Evolutionary conservation across 2,113 vertebrate species (phyloP).

Genomic region (Leptosomus discolor): DNA sequence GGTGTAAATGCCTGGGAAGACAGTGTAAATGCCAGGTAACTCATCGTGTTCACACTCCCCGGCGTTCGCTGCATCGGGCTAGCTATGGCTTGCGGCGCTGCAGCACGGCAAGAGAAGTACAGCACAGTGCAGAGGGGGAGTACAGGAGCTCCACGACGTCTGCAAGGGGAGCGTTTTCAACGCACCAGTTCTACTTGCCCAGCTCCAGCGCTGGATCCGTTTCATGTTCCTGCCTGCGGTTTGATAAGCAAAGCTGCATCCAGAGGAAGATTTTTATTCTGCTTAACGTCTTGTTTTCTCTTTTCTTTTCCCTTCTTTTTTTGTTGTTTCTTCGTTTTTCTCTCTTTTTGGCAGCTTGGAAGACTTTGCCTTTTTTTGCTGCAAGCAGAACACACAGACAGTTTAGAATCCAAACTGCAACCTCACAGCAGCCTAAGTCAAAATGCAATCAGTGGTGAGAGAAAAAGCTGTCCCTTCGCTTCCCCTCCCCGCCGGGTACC

Average conservation of each 20-base stretch:
- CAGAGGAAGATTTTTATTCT: not conserved
- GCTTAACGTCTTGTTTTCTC: slow-evolving; percentile 76
- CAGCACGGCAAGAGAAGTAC: not conserved
- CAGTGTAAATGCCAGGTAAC: not conserved
- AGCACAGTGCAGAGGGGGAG: not conserved
- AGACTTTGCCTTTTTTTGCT: slow-evolving; percentile 87
- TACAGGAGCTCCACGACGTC: slow-evolving; percentile 27
- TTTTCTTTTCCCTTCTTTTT: slow-evolving; percentile 83
- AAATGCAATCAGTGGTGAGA: not conserved
- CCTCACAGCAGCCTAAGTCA: not conserved
- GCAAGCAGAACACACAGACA: not conserved
- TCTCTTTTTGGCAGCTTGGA: slow-evolving; percentile 80
- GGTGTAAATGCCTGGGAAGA: not conserved
- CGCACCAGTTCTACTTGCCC: not conserved
- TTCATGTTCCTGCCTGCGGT: not conserved
- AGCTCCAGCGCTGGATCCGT: not conserved
- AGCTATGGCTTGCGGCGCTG: not conserved
- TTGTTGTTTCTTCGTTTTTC: slow-evolving; percentile 79
- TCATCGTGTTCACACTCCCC: not conserved
- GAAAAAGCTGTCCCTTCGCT: not conserved
- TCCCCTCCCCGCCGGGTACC: not conserved
- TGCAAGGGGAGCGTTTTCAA: slow-evolving; percentile 47
- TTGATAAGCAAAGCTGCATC: not conserved
- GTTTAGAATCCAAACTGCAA: not conserved
- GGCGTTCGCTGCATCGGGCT: not conserved